A percentile compares a stretch with the other conserved stretches of the same genome.
Conservation (phyloP, 1,140 invertebrate genomes). For the Zaprionus camerounensis region DNA sequence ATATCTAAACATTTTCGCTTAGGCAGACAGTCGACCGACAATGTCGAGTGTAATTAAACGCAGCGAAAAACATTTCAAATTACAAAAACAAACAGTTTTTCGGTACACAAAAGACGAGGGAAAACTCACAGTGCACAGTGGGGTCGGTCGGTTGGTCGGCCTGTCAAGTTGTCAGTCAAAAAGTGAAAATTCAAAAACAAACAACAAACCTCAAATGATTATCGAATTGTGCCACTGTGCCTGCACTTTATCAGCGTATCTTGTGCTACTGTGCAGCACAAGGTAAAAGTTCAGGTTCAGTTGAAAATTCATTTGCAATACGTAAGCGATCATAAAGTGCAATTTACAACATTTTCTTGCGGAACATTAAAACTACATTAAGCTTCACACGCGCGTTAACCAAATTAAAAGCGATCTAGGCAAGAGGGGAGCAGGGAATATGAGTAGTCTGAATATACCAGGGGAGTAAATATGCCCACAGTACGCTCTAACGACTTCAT, state of each 20-base stretch:
- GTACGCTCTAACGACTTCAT: constrained; percentile 55
- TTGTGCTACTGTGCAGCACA: constrained; percentile 26
- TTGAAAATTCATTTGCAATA: constrained; percentile 36
- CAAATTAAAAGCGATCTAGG: constrained; percentile 25
- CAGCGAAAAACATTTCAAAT: constrained; percentile 67
- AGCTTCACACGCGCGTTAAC: constrained; percentile 47
- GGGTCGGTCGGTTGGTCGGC: not conserved
- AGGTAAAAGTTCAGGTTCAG: constrained; percentile 34
- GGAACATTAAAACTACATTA: constrained; percentile 37
- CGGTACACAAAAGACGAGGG: constrained; percentile 25
- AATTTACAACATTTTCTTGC: constrained; percentile 44
- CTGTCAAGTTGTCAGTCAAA: constrained; percentile 15
- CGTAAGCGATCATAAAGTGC: constrained; percentile 46
- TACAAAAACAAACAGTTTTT: constrained; percentile 64
- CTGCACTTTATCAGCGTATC: not conserved
- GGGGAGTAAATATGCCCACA: constrained; percentile 21
- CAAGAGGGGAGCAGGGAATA: not conserved
- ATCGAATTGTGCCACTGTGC: not conserved
- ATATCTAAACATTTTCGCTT: constrained; percentile 54
- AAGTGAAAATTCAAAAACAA: constrained; percentile 18
- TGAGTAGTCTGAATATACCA: not conserved
- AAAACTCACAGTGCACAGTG: constrained; percentile 13
- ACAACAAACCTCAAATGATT: not conserved
- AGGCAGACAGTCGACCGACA: constrained; percentile 40
- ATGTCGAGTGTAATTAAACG: constrained; percentile 66